Conservation (phyloP, 2,888 invertebrate genomes). For the Elmis aenea region DNA sequence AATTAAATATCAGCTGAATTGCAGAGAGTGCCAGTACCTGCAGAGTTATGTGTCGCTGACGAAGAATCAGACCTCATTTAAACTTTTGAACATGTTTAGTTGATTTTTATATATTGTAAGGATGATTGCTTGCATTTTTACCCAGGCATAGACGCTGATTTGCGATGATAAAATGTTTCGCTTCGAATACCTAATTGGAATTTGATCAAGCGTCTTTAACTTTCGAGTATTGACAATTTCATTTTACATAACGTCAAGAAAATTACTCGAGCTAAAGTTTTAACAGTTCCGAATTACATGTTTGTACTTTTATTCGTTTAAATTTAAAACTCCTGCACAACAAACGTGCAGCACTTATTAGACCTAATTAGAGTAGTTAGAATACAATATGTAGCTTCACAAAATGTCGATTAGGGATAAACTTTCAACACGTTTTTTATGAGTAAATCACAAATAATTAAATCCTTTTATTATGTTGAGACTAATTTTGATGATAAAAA, state of each 20-base stretch:
- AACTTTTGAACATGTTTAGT: slow-evolving; percentile 36
- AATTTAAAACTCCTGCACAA: too few relatives aligned
- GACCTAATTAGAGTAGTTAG: too few relatives aligned
- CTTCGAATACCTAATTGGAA: slow-evolving; percentile 35
- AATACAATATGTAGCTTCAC: too few relatives aligned
- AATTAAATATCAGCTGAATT: slow-evolving; percentile 33
- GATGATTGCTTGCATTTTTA: slow-evolving; percentile 34
- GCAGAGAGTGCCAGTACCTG: slow-evolving; percentile 13
- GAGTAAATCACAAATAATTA: too few relatives aligned
- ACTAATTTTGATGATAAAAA: too few relatives aligned
- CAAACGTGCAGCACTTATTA: too few relatives aligned
- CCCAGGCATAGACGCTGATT: slow-evolving; percentile 34
- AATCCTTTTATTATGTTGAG: too few relatives aligned
- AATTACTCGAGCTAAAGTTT: too few relatives aligned
- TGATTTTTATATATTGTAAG: slow-evolving; percentile 37
- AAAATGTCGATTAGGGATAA: too few relatives aligned
- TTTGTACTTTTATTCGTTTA: too few relatives aligned
- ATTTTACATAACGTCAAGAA: slow-evolving; percentile 16
- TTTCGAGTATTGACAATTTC: slow-evolving; percentile 23
- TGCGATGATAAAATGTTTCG: slow-evolving; percentile 30
- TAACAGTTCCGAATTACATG: too few relatives aligned
- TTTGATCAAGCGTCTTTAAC: slow-evolving; percentile 31
- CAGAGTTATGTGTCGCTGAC: slow-evolving; percentile 27
- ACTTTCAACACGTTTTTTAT: too few relatives aligned
- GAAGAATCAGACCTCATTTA: slow-evolving; percentile 37